Conservation (phyloP, 30 jellyfish, hydroid and myxozoan genomes). For the Phacellophora camtschatica region DNA sequence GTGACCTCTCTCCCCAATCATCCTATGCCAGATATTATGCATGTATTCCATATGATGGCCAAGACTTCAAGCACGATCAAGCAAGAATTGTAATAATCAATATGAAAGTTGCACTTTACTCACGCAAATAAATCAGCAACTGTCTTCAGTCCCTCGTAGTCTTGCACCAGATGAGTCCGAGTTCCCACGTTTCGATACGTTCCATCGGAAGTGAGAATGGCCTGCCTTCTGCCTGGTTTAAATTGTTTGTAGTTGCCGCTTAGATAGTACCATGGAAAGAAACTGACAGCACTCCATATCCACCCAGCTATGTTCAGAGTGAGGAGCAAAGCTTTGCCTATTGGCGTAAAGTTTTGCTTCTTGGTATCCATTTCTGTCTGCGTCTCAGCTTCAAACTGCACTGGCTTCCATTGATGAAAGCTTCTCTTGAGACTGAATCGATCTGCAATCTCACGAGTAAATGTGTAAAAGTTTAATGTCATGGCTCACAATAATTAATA, state of each 20-base stretch:
- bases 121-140: constrained; percentile 65
- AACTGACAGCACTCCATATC: constrained; percentile 94
- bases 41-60: no score
- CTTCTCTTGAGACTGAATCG: no score
- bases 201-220: constrained; percentile 47
- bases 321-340: constrained; percentile 51
- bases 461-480: no score
- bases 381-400: background rate
- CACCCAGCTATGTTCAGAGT: constrained; percentile 91
- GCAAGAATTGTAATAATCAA: no score
- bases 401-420: no score
- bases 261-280: constrained; percentile 80
- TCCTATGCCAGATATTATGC: no score
- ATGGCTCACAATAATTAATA: no score
- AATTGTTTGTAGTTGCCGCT: constrained; percentile 74
- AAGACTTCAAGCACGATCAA: no score
- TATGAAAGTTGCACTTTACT: no score
- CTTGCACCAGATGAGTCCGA: constrained; percentile 25
- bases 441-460: no score
- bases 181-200: constrained; percentile 70
- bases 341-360: constrained; percentile 48
- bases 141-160: constrained; percentile 70
- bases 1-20: no score
- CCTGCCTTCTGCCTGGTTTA: constrained; percentile 77
- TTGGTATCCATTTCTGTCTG: constrained; percentile 28